Percentiles rank a stretch among this genome's conserved stretches.
These are phyloP conservation scores for Athetis lepigone DNA, from an alignment of 2,888 invertebrate species.

Conservation along the genomic window DNA sequence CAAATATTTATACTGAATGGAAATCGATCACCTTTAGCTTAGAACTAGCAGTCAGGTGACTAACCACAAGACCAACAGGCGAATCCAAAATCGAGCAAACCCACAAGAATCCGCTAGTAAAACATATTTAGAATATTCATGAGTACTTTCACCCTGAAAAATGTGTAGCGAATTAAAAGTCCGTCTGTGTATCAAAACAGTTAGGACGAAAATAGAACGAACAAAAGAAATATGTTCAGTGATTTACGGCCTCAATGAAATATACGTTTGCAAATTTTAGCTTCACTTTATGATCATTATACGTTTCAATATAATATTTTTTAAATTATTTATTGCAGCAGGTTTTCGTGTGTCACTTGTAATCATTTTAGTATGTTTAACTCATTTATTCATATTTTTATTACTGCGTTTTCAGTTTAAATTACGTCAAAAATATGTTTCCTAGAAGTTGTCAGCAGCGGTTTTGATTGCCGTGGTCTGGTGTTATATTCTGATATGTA, in stretches of 20 bases:
- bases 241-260: conserved; percentile 52
- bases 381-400: conserved; percentile 46
- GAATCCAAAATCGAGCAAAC: too few species aligned
- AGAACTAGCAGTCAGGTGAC: too few species aligned
- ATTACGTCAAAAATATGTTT: conserved; percentile 23
- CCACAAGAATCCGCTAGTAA: too few species aligned
- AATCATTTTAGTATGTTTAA: conserved; percentile 13
- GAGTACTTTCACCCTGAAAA: background rate
- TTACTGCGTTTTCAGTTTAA: background rate
- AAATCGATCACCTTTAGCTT: too few species aligned
- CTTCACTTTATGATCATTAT: conserved; percentile 41
- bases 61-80: too few species aligned
- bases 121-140: too few species aligned
- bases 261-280: conserved; percentile 40
- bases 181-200: background rate
- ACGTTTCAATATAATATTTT: conserved; percentile 22
- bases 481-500: too few species aligned
- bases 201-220: conserved; percentile 24
- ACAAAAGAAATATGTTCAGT: conserved; percentile 35
- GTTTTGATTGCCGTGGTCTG: too few species aligned
- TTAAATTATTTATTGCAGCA: conserved; percentile 32
- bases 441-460: too few species aligned
- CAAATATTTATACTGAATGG: too few species aligned
- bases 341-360: conserved; percentile 6
- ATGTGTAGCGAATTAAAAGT: background rate